Base-by-base conservation (phyloP, 2,797 vertebrate species). In the Melanotaenia boesemani region DNA sequence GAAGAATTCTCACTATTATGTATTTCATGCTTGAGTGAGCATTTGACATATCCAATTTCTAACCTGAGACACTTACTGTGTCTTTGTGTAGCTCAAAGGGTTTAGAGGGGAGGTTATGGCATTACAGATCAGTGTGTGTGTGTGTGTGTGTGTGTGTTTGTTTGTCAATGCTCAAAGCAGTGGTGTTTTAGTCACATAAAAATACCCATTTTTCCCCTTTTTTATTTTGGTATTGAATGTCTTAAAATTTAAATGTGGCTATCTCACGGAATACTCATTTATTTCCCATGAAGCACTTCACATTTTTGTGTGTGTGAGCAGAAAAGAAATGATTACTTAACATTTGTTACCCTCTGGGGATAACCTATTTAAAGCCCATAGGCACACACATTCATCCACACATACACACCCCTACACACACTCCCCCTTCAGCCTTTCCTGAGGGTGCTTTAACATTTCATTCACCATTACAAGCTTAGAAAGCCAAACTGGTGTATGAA, bases 31-130 rank as follows among this genome's bases (percentile, higher is more conserved):
- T 62, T 41, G 55, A 85, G 59, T 75, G 69, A 83, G 64, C 81
- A 63, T 88, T 71, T 86, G 87, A 85, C 85, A 81, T 69, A 72
- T 84, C 81, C 80, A 86, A 83, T 81, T 88, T 88, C 76, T 85
- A 82, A 82, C 74, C 79, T 67, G 50, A 81, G 72, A 88, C 77
- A 70, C 60, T 83, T 79, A 63, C 69, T 82, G 73, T 78, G 79
- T 80, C 75, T 82, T 79, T 85, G 67, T 81, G 75, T 55, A 61
- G 68, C 79, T 79, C 70, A 72, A 63, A 76, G 56, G 48, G 77
- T 67, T 79, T 73, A 81, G 72, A 77, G 63, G 50, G 70, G 72
- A 79, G 69, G 77, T 82, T 78, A 66, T 44, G 73, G 66, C 64
- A 72, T 63, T 75, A 73, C 65, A 79, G 64, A 80, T 78, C 68